A percentile compares a stretch with the other conserved stretches of the same genome.
phyloP scores from a whole-genome alignment of 2,797 vertebrate species.

The Hypotaenidia okinawae region DNA sequence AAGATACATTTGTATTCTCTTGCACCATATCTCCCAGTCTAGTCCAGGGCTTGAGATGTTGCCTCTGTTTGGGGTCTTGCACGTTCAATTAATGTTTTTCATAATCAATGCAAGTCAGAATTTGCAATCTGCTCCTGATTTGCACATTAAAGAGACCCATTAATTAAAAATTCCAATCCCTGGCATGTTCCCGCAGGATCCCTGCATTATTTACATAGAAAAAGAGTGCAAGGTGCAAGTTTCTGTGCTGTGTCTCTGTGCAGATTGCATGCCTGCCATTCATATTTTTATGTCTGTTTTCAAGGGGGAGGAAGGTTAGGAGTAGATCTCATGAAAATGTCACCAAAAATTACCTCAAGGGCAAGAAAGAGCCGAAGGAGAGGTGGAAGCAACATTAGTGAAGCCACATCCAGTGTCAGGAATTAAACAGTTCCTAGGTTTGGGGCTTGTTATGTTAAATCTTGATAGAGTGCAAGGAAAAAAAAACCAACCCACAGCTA shows the following conservation, averaged over 20 bases:
- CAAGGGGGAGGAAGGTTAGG: neutral
- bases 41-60: conserved; percentile 61
- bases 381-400: neutral
- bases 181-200: conserved; percentile 78
- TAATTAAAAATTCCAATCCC: conserved; percentile 83
- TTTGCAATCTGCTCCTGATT: conserved; percentile 84
- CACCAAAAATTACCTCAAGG: conserved; percentile 48
- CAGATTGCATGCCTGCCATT: conserved; percentile 67
- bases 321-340: conserved; percentile 43
- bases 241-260: conserved; percentile 58
- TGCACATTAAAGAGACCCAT: conserved; percentile 85
- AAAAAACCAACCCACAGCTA: accelerated
- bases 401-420: neutral
- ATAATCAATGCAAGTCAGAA: conserved; percentile 83
- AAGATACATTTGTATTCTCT: conserved; percentile 67
- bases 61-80: conserved; percentile 75
- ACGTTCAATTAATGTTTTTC: conserved; percentile 81
- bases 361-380: conserved; percentile 20
- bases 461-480: neutral
- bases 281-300: neutral
- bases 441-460: neutral
- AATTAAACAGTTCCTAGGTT: neutral
- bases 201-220: conserved; percentile 79
- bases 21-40: neutral
- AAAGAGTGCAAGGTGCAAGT: conserved; percentile 73